phyloP scores from a whole-genome alignment of 2,797 vertebrate genomes.

The Phaenicophaeus curvirostris region DNA sequence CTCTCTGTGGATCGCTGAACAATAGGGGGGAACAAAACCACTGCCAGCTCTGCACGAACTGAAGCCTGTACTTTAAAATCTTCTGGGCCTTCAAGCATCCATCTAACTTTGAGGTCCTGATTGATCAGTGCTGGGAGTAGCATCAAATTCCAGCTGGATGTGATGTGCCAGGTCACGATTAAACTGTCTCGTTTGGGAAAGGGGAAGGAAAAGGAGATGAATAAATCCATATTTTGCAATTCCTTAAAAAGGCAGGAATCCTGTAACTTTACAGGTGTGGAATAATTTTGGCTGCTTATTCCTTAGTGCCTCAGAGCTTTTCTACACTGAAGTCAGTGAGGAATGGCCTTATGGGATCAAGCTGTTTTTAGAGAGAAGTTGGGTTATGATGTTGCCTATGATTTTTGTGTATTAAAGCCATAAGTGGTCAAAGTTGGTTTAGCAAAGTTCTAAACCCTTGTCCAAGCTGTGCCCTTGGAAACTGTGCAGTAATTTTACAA shows the following conservation, averaged over 20 bases:
- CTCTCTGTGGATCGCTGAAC: conserved; percentile 45
- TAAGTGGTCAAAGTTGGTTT: background rate
- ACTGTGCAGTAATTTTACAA: background rate
- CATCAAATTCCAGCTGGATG: conserved; percentile 40
- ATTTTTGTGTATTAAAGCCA: background rate
- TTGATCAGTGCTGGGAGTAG: conserved; percentile 61
- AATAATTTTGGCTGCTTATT: conserved; percentile 29
- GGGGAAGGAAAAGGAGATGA: conserved; percentile 10
- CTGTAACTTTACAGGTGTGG: conserved; percentile 14
- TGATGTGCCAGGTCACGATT: conserved; percentile 57
- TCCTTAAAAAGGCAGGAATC: conserved; percentile 15
- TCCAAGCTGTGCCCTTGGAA: background rate
- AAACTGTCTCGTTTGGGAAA: conserved; percentile 31
- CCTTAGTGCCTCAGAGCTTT: background rate
- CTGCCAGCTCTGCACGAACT: conserved; percentile 2
- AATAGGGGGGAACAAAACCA: background rate
- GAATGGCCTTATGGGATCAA: background rate
- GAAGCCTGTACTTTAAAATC: conserved; percentile 26
- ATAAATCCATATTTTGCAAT: background rate
- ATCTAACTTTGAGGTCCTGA: conserved; percentile 37
- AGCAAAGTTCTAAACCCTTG: background rate
- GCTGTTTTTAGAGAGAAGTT: background rate
- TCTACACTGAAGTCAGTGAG: background rate
- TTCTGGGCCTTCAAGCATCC: conserved; percentile 23
- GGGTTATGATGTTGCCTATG: background rate